Base-by-base conservation (phyloP, 2,113 vertebrate species). In the Thymallus thymallus region DNA sequence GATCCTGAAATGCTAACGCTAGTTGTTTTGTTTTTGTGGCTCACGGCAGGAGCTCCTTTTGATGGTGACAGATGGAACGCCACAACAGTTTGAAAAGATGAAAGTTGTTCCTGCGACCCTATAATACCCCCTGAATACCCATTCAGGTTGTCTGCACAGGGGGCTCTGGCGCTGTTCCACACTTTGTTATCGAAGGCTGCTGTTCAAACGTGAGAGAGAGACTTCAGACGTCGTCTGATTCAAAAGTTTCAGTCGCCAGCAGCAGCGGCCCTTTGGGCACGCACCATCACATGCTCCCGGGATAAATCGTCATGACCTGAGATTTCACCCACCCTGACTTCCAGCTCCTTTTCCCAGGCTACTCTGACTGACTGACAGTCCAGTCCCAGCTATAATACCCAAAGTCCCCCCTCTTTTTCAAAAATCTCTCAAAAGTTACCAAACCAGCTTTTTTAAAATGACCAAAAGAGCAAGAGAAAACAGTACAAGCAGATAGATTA, bases 1-100 rank as follows among this genome's bases (percentile, higher is more conserved):
- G 64, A 80, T 73, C 75, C 76, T 66, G 68, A 84, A 79, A 76
- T 60, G 22, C 24, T 74, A 71, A 69, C 72, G 63, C 63, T 76
- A 74, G 35, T 64, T 76, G 56, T n/a, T 7, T 18, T 58, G 55
- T 46, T 72, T 69, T 69, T 62, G 61, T 73, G 56, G 23, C 26
- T 70, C 24, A 26, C 48, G 14, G 56, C 56, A 22, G n/a, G 56
- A 60, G 56, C 56, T 51, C 48, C 16, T 66, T 72, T 64, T 75
- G 66, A 77, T 20, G 51, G 63, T 72, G 32, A 76, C 73, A 74
- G 68, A 68, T 63, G 26, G 60, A 73, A 84, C 51, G 61, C 77
- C 61, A 74, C 63, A 56, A 75, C 65, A 62, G 74, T 51, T 76
- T 68, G 48, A 16, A 72, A 26, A 69, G 72, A 73, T 80, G 70